A percentile compares a stretch with the other conserved stretches of the same genome.
Evolutionary conservation across 2,797 vertebrate species (phyloP).

Genomic region (Rhinichthys osculus): DNA sequence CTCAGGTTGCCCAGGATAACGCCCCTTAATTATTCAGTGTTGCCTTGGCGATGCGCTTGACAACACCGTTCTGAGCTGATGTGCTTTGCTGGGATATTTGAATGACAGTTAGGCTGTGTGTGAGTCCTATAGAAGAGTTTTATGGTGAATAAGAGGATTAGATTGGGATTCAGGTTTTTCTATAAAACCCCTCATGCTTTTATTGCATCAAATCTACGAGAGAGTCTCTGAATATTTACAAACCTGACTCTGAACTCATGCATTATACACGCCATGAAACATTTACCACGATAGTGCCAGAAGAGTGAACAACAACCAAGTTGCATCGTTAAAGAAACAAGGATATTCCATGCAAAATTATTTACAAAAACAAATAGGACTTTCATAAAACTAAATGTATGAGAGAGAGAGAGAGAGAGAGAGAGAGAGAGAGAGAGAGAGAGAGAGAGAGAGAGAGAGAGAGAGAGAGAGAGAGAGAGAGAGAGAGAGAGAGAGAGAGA

Average conservation of each 20-base stretch:
- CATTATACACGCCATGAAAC: constrained; percentile 41
- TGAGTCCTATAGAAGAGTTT: background rate
- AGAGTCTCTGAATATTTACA: constrained; percentile 32
- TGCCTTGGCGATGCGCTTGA: constrained; percentile 39
- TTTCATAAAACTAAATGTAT: background rate
- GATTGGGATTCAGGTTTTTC: constrained; percentile 26
- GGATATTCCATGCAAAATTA: background rate
- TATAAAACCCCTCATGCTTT: background rate
- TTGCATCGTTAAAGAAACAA: background rate
- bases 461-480: too few species aligned
- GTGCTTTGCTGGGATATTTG: constrained; percentile 14
- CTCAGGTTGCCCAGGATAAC: constrained; percentile 57
- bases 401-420: background rate
- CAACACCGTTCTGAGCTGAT: constrained; percentile 1
- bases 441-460: too few species aligned
- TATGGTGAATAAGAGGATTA: constrained; percentile 26
- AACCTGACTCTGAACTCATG: constrained; percentile 11
- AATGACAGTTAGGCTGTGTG: constrained; percentile 7
- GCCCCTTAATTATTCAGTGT: constrained; percentile 62
- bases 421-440: too few species aligned
- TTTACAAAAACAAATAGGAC: background rate
- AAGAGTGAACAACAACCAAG: background rate
- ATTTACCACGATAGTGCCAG: constrained; percentile 18
- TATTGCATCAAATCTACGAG: constrained; percentile 5
- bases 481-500: too few species aligned